A percentile compares a stretch with the other conserved stretches of the same genome.
phyloP scores from a whole-genome alignment of 1,140 invertebrate species.

The Drosophila ercepeae region DNA sequence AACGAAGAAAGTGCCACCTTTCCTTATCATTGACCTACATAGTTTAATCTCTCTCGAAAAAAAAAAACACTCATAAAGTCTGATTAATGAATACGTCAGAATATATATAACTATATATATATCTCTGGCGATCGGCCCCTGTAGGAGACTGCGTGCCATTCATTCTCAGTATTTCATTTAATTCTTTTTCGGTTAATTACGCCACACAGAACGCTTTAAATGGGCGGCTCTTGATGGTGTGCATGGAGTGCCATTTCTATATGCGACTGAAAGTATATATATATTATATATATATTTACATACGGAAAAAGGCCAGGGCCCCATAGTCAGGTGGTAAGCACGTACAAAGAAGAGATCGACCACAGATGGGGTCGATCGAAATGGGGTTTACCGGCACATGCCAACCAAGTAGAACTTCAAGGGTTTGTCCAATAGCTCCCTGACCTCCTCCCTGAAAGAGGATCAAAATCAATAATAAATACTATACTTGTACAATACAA shows the following conservation, averaged over 20 bases:
- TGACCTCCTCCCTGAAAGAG: too few species aligned
- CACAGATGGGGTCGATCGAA: slow-evolving; percentile 5
- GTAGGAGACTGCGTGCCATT: slow-evolving; percentile 44
- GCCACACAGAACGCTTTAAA: slow-evolving; percentile 50
- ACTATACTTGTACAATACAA: too few species aligned
- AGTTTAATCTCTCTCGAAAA: not conserved
- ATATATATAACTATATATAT: not conserved
- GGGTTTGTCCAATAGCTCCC: too few species aligned
- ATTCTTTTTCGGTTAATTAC: slow-evolving; percentile 67
- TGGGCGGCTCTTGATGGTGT: slow-evolving; percentile 10
- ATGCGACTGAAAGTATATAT: not conserved
- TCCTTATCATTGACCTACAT: not conserved
- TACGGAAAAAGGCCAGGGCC: slow-evolving; percentile 57
- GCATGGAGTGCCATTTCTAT: slow-evolving; percentile 64
- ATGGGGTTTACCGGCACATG: too few species aligned
- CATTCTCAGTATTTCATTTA: slow-evolving; percentile 39
- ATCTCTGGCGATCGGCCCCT: not conserved
- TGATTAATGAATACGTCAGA: not conserved
- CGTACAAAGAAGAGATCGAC: slow-evolving; percentile 45
- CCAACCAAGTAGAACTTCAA: not conserved
- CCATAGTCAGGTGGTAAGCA: slow-evolving; percentile 74
- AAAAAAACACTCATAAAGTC: not conserved
- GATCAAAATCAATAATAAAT: too few species aligned
- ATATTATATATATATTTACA: slow-evolving; percentile 18
- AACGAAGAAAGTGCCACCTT: not conserved